Evolutionary conservation across 2,113 vertebrate genomes (phyloP).

Genomic region (Heteronetta atricapilla): DNA sequence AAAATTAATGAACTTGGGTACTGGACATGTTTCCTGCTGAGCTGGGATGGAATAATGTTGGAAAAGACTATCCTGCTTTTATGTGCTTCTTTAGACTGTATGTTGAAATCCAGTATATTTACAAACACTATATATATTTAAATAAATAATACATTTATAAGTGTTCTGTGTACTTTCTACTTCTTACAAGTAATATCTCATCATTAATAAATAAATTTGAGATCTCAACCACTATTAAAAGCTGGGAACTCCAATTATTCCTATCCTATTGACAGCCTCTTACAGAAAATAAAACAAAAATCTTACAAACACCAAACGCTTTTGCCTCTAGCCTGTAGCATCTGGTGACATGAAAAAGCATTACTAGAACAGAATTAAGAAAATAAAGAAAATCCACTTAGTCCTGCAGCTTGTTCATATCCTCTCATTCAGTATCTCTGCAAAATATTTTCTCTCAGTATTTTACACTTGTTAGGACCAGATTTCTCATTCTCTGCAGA

Average conservation of each 20-base stretch:
- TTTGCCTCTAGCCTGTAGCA: background rate
- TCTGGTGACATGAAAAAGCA: background rate
- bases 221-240: background rate
- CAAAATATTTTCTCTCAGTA: background rate
- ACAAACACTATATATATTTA: background rate
- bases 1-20: background rate
- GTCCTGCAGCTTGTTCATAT: background rate
- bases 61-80: background rate
- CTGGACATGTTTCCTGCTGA: background rate
- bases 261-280: background rate
- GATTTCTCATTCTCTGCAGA: background rate
- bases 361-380: background rate
- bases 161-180: background rate
- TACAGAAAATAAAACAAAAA: background rate
- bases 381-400: background rate
- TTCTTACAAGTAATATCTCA: background rate
- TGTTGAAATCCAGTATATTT: background rate
- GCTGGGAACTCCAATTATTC: background rate
- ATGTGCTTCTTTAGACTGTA: background rate
- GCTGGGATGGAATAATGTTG: background rate
- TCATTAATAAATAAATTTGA: background rate
- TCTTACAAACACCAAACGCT: background rate
- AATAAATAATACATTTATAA: background rate
- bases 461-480: background rate
- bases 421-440: background rate